Conservation (phyloP, 2,113 vertebrate species). For the Bos taurus region DNA sequence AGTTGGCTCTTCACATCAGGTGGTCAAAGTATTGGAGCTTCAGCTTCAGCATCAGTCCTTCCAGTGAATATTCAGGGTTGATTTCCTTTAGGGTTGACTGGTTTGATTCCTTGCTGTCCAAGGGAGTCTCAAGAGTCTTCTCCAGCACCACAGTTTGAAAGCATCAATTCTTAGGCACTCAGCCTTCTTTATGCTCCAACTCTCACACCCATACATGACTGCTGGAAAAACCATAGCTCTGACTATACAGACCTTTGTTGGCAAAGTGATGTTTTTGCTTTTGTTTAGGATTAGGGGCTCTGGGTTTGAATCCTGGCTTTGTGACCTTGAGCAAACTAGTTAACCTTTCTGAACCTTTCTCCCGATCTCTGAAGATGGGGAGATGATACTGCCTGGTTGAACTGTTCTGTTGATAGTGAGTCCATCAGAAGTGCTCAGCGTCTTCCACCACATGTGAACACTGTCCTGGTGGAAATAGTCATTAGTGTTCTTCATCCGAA, state of each 20-base stretch:
- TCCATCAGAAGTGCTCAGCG: not conserved
- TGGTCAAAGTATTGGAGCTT: not conserved
- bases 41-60: not conserved
- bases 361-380: not conserved
- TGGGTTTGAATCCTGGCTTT: not conserved
- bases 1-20: not conserved
- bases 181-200: not conserved
- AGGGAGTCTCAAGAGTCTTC: not conserved
- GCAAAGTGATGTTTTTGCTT: not conserved
- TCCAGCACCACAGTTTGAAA: not conserved
- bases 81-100: not conserved
- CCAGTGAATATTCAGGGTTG: not conserved
- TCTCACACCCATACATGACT: not conserved
- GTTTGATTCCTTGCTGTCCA: not conserved
- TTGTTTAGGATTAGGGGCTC: not conserved
- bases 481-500: not conserved
- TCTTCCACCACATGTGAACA: rapidly evolving
- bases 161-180: not conserved
- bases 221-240: not conserved
- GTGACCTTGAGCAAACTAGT: not conserved
- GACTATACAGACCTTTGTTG: not conserved
- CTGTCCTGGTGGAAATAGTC: not conserved
- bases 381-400: not conserved
- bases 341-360: not conserved
- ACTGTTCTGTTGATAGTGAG: not conserved